Base-by-base conservation (phyloP, 2,888 invertebrate genomes). In the Sericinus montela region DNA sequence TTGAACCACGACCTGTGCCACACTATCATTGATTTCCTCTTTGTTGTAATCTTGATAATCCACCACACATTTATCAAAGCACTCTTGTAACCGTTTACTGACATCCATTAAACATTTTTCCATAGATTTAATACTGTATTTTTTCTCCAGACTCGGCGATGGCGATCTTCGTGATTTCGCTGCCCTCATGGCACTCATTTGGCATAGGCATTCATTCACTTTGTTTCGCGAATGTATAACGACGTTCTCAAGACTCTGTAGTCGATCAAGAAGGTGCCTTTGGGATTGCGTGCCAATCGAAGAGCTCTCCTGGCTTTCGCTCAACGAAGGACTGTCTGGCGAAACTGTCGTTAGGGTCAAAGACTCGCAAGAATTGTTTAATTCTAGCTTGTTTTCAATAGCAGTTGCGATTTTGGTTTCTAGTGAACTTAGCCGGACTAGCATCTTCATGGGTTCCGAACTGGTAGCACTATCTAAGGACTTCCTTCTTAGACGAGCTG, bases 371-470 rank as follows among this genome's bases (percentile, higher is more conserved):
- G 92, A 91, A 56, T 89, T 90, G 37, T 90, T 84, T 30, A 88
- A 58, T 54, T 85, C 87, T 54, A 76, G 75, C 13, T 85, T 78
- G 54, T 72, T 75, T 57, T 84, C 80, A 36, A 90, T 77, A 23
- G 91, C 92, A 55, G 91, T 92, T 11, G 93, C 91, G 36, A 95
- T 92, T 81, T 95, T 94, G 59, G 94, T 92, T 81, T 96, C 96
- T 60, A 95, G 80, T 41, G 93, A 92, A 69, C 93, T 94, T 42
- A 95, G 80, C 54, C 95, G 91, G 65, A 95, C 93, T 60, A 95
- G 80, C 68, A 95, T 91, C 78, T 95, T 95, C 91, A 95, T 92
- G 0, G 95, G 94, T 71, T 95, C 95, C 0, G 93, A 93, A 56
- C 93, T 92, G 6, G 93, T 93, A 10, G 93, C 93, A 65, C 95